Base-by-base conservation (phyloP, 2,797 vertebrate genomes). In the Anas acuta region DNA sequence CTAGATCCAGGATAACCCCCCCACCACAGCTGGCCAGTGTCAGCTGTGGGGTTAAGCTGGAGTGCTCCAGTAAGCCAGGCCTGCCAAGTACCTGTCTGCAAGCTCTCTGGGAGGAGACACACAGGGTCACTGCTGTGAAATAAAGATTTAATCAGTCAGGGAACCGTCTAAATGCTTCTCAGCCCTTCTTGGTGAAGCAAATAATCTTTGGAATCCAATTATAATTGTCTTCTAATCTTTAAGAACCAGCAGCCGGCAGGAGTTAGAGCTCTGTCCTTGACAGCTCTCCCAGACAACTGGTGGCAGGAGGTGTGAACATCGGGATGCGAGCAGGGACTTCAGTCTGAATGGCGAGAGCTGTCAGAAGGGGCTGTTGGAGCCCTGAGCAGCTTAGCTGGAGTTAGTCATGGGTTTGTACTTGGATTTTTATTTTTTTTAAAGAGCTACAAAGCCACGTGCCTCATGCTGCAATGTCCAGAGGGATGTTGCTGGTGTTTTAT, bases 141-240 rank as follows among this genome's bases (percentile, higher is more conserved):
- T 85, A 88, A 82, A 95, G 87, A 82, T 93, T 91, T 93, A 87
- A 83, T 95, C 95, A 72, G 71, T 51, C 53, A 12, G 51, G 65
- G 67, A 78, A 58, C 90, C 80, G 51, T 90, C 94, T 94, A 91
- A 96, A 92, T 71, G 56, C 94, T 94, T 87, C 69, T 93, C 35
- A 93, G 64, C 71, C 87, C 58, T 93, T 92, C 85, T 87, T 6
- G 11, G 75, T 0, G 18, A 84, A 93, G 91, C 58, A 90, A 90
- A 77, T 96, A 94, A 96, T 97, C 95, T 94, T 75, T 92, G 77
- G 81, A 95, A 96, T 96, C 96, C 91, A 96, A 93, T 96, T 96
- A 95, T 90, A 96, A 91, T 94, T 93, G 94, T 93, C 92, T 95
- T 79, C 83, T 92, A 96, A 95, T 94, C 94, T 93, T 84, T 89